Conservation (phyloP, 1,140 invertebrate species). For the Hirudo medicinalis region DNA sequence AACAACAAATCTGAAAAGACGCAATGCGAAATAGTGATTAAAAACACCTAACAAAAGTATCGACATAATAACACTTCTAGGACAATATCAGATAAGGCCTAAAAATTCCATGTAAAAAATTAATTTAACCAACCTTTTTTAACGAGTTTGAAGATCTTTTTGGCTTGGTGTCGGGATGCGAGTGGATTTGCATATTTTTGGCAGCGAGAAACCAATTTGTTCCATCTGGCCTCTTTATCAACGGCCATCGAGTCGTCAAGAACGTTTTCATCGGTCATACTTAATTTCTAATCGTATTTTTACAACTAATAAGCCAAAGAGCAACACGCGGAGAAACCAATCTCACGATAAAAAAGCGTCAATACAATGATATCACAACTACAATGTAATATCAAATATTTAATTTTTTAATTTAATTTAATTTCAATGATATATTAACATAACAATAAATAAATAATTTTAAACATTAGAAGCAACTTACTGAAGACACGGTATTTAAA, state of each 20-base stretch:
- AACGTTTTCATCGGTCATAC: slow-evolving; percentile 1
- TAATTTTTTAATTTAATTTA: too few species aligned
- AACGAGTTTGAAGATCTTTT: slow-evolving; percentile 80
- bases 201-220: slow-evolving; percentile 43
- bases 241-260: slow-evolving; percentile 20
- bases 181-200: slow-evolving; percentile 75
- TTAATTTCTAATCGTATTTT: neutral
- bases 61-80: neutral
- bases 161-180: slow-evolving; percentile 77
- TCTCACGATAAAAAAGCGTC: too few species aligned
- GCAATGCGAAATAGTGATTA: neutral
- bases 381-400: too few species aligned
- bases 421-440: too few species aligned
- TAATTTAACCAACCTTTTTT: slow-evolving; percentile 58
- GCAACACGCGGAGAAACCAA: too few species aligned
- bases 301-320: too few species aligned
- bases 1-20: neutral
- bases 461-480: too few species aligned
- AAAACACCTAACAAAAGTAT: neutral
- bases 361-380: too few species aligned
- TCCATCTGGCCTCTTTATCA: slow-evolving; percentile 27
- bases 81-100: neutral
- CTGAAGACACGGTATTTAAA: too few species aligned
- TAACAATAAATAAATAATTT: too few species aligned
- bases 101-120: neutral